A percentile compares a stretch with the other conserved stretches of the same genome.
Evolutionary conservation across 1,140 invertebrate genomes (phyloP).

Genomic region (Bombus affinis): DNA sequence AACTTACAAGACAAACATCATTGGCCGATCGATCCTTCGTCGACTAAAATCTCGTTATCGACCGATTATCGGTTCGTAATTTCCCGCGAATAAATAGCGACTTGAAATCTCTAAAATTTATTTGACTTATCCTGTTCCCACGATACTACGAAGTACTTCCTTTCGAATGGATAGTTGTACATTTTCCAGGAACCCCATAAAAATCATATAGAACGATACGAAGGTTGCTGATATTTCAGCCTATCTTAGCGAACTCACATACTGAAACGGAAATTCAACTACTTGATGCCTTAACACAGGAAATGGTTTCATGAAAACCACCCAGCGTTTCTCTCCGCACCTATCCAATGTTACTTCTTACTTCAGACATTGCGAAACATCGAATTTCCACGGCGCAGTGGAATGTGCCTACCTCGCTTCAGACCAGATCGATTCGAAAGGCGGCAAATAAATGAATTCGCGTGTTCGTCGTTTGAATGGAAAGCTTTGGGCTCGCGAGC

Average conservation of each 20-base stretch:
- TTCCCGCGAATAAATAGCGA: background rate
- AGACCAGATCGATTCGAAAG: background rate
- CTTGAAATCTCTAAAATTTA: background rate
- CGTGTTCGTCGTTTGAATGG: background rate
- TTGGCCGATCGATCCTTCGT: background rate
- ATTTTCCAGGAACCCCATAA: background rate
- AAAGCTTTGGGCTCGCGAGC: background rate
- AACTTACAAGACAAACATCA: background rate
- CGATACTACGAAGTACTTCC: background rate
- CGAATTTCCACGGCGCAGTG: background rate
- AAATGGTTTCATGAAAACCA: background rate
- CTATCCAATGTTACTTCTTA: background rate
- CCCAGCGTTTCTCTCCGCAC: background rate
- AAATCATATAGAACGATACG: background rate
- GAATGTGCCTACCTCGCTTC: background rate
- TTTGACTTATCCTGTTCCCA: background rate
- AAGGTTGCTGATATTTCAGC: background rate
- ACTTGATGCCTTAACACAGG: background rate
- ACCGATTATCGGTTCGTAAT: background rate
- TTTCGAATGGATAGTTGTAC: background rate
- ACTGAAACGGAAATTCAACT: background rate
- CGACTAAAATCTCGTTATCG: background rate
- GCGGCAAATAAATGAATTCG: slow-evolving; percentile 10
- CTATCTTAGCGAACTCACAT: background rate
- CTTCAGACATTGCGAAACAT: background rate